Evolutionary conservation across 2,888 invertebrate species (phyloP), one percentile per base, ranked within the genome.

Genomic region (Tenthredo notha): DNA sequence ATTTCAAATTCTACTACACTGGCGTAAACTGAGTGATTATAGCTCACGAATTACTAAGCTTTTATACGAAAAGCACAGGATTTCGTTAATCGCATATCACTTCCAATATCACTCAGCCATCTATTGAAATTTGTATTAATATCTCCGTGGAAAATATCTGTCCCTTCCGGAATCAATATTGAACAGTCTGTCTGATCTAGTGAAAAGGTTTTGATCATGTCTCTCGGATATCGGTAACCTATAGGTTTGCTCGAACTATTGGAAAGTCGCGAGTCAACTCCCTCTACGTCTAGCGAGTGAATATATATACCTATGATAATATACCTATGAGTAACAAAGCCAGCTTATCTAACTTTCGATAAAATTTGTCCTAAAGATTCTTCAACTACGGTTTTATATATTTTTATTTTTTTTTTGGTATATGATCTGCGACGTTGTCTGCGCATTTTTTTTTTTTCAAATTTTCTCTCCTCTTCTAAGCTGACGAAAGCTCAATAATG

Each of bases 151-250:
- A 29, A 54, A 54, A 54, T 77, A 77, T 54, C 29, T 6, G 15
- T 54, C 54, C 18, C 77, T 77, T 47, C 50, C 37, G 40, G 61
- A 40, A 37, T 80, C 80, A 50, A 61, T 80, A 80, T 80, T 40
- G 80, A 61, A 61, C 61, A 33, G 21, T 61, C 61, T 40, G 61
- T 61, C 80, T 61, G 80, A 80, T 61, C 7, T 37, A 21, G 80
- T 61, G 80, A 58, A 80, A 80, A 80, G 50, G 61, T 80, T 58
- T 61, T 58, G 58, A 80, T 80, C 58, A 21, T 25, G 61, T 58
- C 61, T 21, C 40, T 80, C 61, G 33, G 80, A 37, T 61, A 80
- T 80, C 58, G 37, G 61, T 40, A 80, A 37, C 58, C 80, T 37
- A 50, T 80, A 58, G 61, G 37, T 80, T 40, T n/a, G 2, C 58